These are phyloP conservation scores for Enteromius paludinosus DNA, from an alignment of 2,797 vertebrate genomes.

Conservation along the genomic window DNA sequence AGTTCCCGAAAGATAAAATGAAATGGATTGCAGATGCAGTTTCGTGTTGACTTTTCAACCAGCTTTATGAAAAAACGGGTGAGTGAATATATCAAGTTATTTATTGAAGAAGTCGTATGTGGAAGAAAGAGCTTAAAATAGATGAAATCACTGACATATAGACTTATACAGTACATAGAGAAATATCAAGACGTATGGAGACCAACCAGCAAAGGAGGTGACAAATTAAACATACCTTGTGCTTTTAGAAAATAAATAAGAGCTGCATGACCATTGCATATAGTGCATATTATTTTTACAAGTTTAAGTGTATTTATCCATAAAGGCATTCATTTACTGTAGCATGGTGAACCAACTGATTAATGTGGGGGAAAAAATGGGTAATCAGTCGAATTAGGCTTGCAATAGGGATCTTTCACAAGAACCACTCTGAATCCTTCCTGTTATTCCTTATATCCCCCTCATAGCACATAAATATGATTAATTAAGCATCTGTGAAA, in stretches of 20 bases:
- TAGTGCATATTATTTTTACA: neutral
- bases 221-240: neutral
- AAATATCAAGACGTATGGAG: neutral
- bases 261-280: neutral
- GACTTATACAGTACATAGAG: neutral
- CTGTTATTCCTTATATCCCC: neutral
- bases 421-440: neutral
- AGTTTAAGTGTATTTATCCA: neutral
- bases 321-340: neutral
- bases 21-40: slow-evolving; percentile 12
- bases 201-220: neutral
- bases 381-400: neutral
- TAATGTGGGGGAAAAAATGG: neutral
- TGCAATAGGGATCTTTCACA: neutral
- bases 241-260: neutral
- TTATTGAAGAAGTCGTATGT: neutral
- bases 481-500: neutral
- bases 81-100: neutral
- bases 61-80: neutral
- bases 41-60: slow-evolving; percentile 18
- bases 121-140: neutral
- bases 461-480: neutral
- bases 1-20: slow-evolving; percentile 5
- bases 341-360: neutral
- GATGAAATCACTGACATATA: slow-evolving; percentile 6